Evolutionary conservation across 2,888 invertebrate species (phyloP).

Genomic region (Nomada ruficornis): DNA sequence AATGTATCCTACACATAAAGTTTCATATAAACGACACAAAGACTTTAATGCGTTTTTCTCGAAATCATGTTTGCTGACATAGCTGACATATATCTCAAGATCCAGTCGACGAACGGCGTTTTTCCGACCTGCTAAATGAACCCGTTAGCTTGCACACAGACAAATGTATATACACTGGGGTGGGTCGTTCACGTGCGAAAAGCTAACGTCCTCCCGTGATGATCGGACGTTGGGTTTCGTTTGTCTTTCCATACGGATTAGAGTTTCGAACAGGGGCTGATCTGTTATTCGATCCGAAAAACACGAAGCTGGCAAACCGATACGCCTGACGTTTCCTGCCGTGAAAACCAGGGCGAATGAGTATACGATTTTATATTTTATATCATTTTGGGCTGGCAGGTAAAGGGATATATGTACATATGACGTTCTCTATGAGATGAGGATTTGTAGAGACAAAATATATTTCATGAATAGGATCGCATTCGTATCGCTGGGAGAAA

Average conservation of each 20-base stretch:
- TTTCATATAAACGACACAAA: too few relatives aligned
- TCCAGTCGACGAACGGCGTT: background rate
- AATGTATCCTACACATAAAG: too few relatives aligned
- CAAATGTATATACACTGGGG: too few relatives aligned
- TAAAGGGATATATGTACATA: slow-evolving; percentile 37
- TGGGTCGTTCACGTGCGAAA: background rate
- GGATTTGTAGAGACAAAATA: background rate
- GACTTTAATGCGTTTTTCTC: too few relatives aligned
- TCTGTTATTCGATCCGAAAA: slow-evolving; percentile 62
- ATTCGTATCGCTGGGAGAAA: too few relatives aligned
- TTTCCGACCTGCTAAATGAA: background rate
- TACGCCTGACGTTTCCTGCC: slow-evolving; percentile 21
- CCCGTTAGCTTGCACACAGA: background rate
- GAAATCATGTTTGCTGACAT: too few relatives aligned
- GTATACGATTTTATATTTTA: slow-evolving; percentile 34
- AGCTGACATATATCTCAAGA: too few relatives aligned
- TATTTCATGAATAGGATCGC: slow-evolving; percentile 9
- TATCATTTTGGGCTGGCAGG: slow-evolving; percentile 14
- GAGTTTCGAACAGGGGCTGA: slow-evolving; percentile 60
- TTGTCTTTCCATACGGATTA: slow-evolving; percentile 59
- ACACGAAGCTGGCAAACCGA: slow-evolving; percentile 48
- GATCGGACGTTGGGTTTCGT: slow-evolving; percentile 49
- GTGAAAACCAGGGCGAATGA: slow-evolving; percentile 8
- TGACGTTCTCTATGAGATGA: slow-evolving; percentile 7
- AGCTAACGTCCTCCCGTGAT: slow-evolving; percentile 9